Evolutionary conservation across 2,797 vertebrate genomes (phyloP), one percentile per base, ranked within the genome.

Genomic region (Buceros bicornis): DNA sequence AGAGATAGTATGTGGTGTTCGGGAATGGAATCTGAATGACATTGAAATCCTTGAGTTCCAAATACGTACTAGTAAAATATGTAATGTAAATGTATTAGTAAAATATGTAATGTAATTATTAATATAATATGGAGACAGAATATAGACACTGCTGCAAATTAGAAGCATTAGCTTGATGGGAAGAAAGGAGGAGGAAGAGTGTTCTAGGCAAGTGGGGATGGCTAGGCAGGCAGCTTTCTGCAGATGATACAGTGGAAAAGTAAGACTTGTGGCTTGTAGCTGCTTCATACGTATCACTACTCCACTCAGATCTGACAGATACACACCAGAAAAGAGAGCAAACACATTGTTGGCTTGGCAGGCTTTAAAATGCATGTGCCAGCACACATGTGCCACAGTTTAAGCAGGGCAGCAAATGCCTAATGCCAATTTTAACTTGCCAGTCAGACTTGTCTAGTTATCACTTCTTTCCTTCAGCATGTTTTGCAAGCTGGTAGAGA

Each of bases 381-480:
- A 62, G 69, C 65, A 90, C 82, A 84, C 72, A 83, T 80, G 87
- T 96, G 80, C 80, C 5, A 4, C 56, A 70, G 50, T 77, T 94
- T 65, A 91, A 88, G 56, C 40, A 19, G 87, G 82, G 50, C 95
- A 93, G 82, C 73, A 94, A 93, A 86, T 90, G 70, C 82, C 83
- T 87, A 28, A 74, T 69, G 90, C 93, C 72, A 70, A 6, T 90
- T 93, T 85, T 89, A 81, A 86, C 89, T 87, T 93, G 82, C 89
- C 56, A 73, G 66, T 89, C 71, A 86, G 79, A 82, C 40, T 81
- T 90, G 85, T 54, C 87, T 90, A 81, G 58, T 73, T 95, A n/a
- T 87, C 51, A 37, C 70, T 76, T 69, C 65, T 79, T 92, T 77
- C 74, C 56, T 95, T 94, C 56, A 82, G 85, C 56, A 18, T n/a